These are phyloP conservation scores for Pterocles gutturalis DNA, from an alignment of 2,113 vertebrate species.

Conservation along the genomic window DNA sequence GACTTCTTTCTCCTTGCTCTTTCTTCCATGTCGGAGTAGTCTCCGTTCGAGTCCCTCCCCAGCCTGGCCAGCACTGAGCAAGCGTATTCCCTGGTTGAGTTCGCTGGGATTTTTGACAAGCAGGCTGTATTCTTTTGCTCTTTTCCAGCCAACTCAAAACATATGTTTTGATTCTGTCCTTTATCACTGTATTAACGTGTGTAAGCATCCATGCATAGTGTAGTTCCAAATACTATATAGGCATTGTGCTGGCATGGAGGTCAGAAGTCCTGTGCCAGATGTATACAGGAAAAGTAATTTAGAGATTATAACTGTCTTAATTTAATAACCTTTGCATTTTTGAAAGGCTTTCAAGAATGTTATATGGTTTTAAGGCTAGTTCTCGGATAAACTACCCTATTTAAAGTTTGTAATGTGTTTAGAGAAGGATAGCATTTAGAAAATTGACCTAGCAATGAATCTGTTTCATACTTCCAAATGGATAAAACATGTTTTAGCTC, in stretches of 20 bases:
- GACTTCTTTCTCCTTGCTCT: neutral
- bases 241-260: neutral
- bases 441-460: constrained; percentile 9
- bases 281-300: constrained; percentile 17
- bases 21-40: neutral
- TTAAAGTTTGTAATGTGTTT: constrained; percentile 37
- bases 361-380: neutral
- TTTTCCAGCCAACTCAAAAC: neutral
- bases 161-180: neutral
- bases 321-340: constrained; percentile 10
- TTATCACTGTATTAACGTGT: neutral
- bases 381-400: neutral
- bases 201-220: rapidly evolving
- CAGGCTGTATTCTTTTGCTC: neutral
- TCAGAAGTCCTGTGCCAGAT: neutral
- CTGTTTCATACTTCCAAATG: constrained; percentile 26
- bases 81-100: neutral
- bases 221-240: neutral
- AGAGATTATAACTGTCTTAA: neutral
- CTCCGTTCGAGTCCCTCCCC: neutral
- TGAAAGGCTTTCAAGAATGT: constrained; percentile 7
- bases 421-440: constrained; percentile 3
- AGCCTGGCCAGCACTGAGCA: neutral
- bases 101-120: neutral
- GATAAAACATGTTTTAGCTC: constrained; percentile 6